Evolutionary conservation across 2,797 vertebrate genomes (phyloP).

Genomic region (Schizothorax lantsangensis): DNA sequence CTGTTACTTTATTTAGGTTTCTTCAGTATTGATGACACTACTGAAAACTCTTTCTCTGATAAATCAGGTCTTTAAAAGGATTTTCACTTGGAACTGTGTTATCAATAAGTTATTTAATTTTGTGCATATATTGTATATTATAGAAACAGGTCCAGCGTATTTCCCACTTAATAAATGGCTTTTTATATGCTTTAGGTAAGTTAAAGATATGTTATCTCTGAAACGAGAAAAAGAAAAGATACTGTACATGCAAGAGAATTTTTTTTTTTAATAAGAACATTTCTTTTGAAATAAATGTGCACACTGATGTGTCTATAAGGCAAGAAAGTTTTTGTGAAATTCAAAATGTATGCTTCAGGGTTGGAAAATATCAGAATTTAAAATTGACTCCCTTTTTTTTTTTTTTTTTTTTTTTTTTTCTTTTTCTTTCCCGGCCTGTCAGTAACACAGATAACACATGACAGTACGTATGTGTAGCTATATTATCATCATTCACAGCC

Average conservation of each 20-base stretch:
- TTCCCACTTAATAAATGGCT: neutral
- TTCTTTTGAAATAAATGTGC: neutral
- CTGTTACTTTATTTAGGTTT: slow-evolving; percentile 8
- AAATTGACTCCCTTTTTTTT: neutral
- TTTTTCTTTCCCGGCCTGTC: too few species aligned
- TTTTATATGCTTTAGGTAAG: neutral
- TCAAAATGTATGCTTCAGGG: neutral
- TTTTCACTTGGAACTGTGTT: neutral
- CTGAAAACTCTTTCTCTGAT: slow-evolving; percentile 3
- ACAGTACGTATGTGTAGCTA: too few species aligned
- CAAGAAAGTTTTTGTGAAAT: neutral
- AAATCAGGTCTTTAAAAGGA: slow-evolving; percentile 31
- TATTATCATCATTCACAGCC: too few species aligned
- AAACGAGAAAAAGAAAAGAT: neutral
- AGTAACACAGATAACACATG: too few species aligned
- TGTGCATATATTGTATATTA: slow-evolving; percentile 28
- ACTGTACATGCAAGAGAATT: neutral
- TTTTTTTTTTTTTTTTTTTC: too few species aligned
- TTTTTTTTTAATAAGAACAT: neutral
- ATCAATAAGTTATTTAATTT: slow-evolving; percentile 39
- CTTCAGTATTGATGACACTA: slow-evolving; percentile 21
- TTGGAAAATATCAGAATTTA: neutral
- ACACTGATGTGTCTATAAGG: neutral
- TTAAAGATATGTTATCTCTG: neutral
- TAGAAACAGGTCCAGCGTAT: slow-evolving; percentile 9